These are phyloP conservation scores for Amblyjoppa proteus DNA, from an alignment of 2,888 invertebrate genomes.

Conservation along the genomic window DNA sequence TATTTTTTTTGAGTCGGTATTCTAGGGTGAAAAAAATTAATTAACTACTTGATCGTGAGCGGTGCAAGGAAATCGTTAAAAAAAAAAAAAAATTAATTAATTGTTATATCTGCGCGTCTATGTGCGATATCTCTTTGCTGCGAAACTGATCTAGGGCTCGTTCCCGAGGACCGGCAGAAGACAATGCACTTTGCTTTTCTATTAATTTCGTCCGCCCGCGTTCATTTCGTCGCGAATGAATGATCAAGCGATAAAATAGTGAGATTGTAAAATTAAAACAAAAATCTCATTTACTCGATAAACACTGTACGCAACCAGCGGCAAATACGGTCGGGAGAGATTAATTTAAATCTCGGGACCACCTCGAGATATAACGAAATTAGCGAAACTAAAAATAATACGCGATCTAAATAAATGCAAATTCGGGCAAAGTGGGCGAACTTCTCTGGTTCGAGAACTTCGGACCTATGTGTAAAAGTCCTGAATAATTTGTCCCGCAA, in stretches of 20 bases:
- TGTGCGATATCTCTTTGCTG: not conserved
- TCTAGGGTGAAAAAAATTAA: too few species aligned
- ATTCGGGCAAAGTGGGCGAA: not conserved
- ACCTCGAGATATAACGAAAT: slow-evolving; percentile 12
- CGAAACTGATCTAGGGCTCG: not conserved
- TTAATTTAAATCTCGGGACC: too few species aligned
- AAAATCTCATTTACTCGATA: not conserved
- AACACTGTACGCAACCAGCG: not conserved
- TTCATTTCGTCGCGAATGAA: slow-evolving; percentile 4
- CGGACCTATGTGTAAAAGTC: not conserved
- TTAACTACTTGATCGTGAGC: too few species aligned
- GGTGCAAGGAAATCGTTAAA: not conserved
- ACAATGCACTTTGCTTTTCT: slow-evolving; percentile 2
- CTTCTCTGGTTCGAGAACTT: not conserved
- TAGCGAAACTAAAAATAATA: slow-evolving; percentile 11
- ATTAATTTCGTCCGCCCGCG: not conserved
- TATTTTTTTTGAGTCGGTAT: too few species aligned
- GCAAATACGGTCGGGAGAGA: not conserved
- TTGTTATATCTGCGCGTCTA: not conserved
- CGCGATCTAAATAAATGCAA: slow-evolving; percentile 16
- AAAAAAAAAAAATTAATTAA: not conserved
- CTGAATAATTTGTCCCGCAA: not conserved
- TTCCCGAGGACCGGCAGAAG: not conserved
- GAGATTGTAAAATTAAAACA: not conserved
- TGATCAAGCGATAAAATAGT: not conserved